Conservation (phyloP, 1,140 invertebrate genomes). For the Thaumetopoea pityocampa region DNA sequence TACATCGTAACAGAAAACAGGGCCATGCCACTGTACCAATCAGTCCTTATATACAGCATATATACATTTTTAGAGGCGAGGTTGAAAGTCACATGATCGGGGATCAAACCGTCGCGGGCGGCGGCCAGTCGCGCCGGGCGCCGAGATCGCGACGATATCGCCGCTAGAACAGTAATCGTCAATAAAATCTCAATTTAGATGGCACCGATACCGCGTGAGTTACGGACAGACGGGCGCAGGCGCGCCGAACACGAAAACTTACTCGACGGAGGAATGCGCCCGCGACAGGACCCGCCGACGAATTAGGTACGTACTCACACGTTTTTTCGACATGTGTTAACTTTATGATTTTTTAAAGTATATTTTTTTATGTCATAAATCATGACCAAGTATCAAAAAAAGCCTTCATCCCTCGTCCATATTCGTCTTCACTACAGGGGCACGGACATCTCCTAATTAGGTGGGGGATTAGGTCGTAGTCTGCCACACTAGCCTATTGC, state of each 20-base stretch:
- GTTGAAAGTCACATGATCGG: conserved; percentile 22
- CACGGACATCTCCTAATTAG: too few relatives aligned
- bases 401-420: too few relatives aligned
- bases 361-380: too few relatives aligned
- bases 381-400: conserved; percentile 4
- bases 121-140: conserved; percentile 41
- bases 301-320: conserved; percentile 65
- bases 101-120: conserved; percentile 33
- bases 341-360: conserved; percentile 42
- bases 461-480: too few relatives aligned
- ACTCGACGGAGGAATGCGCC: conserved; percentile 66
- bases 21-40: too few relatives aligned
- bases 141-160: conserved; percentile 73
- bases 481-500: too few relatives aligned
- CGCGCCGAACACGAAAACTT: conserved; percentile 70
- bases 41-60: too few relatives aligned
- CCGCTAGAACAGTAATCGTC: conserved; percentile 73
- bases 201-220: conserved; percentile 69
- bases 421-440: too few relatives aligned
- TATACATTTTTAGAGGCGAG: conserved; percentile 10
- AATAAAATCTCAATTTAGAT: conserved; percentile 77
- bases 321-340: conserved; percentile 41
- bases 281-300: conserved; percentile 65
- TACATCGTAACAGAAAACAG: too few relatives aligned
- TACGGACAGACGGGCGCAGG: conserved; percentile 63